Base-by-base conservation (phyloP, 2,113 vertebrate genomes). In the Brachypteracias leptosomus region DNA sequence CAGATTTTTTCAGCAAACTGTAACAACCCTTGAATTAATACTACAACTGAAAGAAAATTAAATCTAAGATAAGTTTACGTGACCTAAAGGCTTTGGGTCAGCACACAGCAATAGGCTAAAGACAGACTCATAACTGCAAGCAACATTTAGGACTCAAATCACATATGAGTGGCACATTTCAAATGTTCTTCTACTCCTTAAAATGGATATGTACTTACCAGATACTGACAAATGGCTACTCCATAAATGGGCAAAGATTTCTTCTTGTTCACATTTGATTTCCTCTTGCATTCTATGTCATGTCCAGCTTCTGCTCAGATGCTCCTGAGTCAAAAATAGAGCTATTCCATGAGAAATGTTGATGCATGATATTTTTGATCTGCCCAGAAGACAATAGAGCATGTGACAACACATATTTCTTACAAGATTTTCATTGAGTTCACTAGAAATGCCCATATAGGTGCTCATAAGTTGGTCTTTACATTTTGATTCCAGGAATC, bases 251-350 rank as follows among this genome's bases (percentile, higher is more conserved):
- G 25, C 82, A 77, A 88, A 72, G 61, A 92, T 54, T 63, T 88
- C 52, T 90, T 59, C 54, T 72, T 94, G 88, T 42, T 92, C 31
- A 18, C 38, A 58, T 82, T 86, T 85, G 57, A 92, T 75, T 78
- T 90, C 85, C 35, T 71, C 52, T 80, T 88, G 33, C 35, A 58
- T 59, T 96, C n/a, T 61, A 38, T 95, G 96, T 94, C 96, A 96
- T 28, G 31, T 95, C 76, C 83, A 92, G 71, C 70, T 93, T 54
- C 72, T 87, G 67, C n/a, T 95, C 62, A 92, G 68, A 92, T 81
- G 70, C 58, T 72, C 73, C 51, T 25, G 47, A 93, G 77, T 83
- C 95, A 97, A 95, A 96, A 94, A 93, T 90, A 95, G 89, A 95
- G 59, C 20, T 78, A 70, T 52, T 90, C 15, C 61, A 91, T 65